A percentile compares a stretch with the other conserved stretches of the same genome.
Evolutionary conservation across 2,113 vertebrate species (phyloP).

Genomic region (Epinephelus fuscoguttatus): DNA sequence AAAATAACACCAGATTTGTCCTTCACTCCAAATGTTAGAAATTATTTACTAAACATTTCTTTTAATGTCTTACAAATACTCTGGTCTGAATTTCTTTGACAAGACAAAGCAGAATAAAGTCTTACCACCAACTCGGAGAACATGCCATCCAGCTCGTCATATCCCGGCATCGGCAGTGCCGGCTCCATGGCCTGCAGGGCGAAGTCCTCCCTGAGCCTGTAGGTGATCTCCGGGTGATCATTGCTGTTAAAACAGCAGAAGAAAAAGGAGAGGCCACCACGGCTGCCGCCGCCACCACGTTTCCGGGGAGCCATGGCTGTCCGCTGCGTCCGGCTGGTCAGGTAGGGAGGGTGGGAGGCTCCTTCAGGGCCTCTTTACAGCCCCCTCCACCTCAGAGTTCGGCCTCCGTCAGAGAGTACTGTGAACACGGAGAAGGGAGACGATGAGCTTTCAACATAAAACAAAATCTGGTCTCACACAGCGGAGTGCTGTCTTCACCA

Average conservation of each 20-base stretch:
- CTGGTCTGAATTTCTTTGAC: neutral
- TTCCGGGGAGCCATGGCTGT: conserved; percentile 95
- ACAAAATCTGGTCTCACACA: neutral
- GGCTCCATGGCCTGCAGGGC: conserved; percentile 98
- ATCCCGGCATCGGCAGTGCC: conserved; percentile 91
- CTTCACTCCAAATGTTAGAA: neutral
- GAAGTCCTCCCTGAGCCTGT: conserved; percentile 95
- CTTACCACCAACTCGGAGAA: conserved; percentile 97
- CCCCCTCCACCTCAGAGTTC: conserved; percentile 74
- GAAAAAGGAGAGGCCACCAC: conserved; percentile 93
- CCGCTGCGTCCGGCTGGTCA: conserved; percentile 65
- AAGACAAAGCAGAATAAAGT: conserved; percentile 17
- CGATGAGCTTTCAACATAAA: conserved; percentile 11
- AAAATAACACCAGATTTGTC: neutral
- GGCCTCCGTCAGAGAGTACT: conserved; percentile 82
- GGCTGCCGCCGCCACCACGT: conserved; percentile 84
- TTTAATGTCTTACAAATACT: neutral
- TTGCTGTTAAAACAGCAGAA: conserved; percentile 97
- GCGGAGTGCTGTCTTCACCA: neutral
- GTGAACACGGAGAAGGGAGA: conserved; percentile 26
- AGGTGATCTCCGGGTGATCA: conserved; percentile 98
- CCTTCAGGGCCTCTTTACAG: conserved; percentile 72
- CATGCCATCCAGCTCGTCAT: conserved; percentile 95
- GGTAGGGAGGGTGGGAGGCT: conserved; percentile 75
- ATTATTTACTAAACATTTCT: neutral